These are phyloP conservation scores for Phylloscopus trochilus DNA, from an alignment of 2,113 vertebrate species.

Conservation along the genomic window DNA sequence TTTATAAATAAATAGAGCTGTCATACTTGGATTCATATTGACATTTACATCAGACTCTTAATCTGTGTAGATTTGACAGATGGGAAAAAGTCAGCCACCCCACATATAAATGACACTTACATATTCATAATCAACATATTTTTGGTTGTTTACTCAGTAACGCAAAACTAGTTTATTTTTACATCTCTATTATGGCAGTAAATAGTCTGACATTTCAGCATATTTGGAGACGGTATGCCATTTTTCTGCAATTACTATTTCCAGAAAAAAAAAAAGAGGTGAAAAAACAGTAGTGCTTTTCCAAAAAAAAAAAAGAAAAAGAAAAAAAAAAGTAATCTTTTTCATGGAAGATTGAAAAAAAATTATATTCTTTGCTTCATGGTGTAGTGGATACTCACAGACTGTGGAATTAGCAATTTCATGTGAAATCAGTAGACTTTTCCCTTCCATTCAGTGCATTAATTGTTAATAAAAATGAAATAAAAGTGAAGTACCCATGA, in stretches of 20 bases:
- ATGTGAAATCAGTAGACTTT: conserved; percentile 35
- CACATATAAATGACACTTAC: conserved; percentile 40
- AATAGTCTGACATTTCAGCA: conserved; percentile 32
- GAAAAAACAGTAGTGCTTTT: neutral
- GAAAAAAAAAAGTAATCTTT: neutral
- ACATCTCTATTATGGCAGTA: neutral
- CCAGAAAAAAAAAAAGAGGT: neutral
- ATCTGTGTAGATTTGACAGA: conserved; percentile 44
- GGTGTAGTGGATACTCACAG: neutral
- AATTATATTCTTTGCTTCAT: conserved; percentile 1
- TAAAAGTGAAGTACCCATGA: neutral
- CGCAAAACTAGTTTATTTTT: conserved; percentile 29
- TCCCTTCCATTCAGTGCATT: neutral
- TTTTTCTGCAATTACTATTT: conserved; percentile 8
- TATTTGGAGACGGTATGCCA: neutral
- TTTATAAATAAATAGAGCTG: conserved; percentile 59
- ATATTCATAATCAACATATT: conserved; percentile 58
- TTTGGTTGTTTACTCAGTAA: conserved; percentile 28
- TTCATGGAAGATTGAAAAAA: neutral
- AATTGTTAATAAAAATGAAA: conserved; percentile 45
- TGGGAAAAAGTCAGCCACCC: conserved; percentile 8
- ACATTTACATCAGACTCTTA: conserved; percentile 54
- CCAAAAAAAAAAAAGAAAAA: neutral
- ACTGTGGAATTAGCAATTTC: conserved; percentile 53
- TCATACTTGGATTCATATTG: conserved; percentile 52